Evolutionary conservation across 1,140 invertebrate genomes (phyloP), one percentile per base, ranked within the genome.

Genomic region (Littorina saxatilis): DNA sequence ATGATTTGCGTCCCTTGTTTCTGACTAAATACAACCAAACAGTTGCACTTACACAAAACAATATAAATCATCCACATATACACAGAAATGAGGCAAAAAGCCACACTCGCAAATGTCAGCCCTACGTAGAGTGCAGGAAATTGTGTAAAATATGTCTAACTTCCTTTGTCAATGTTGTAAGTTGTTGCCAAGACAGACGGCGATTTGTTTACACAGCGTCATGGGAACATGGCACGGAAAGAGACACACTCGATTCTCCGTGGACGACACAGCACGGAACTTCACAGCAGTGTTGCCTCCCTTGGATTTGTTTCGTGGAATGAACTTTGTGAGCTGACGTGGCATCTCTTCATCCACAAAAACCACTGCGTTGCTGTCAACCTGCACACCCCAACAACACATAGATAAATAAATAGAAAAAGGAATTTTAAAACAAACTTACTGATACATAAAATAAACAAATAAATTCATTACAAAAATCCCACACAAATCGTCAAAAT

Each of bases 221-320:
- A 63, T 52, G 32, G 83, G 77, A 11, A 86, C 84, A 23, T 88
- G 85, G 37, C 23, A 47, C 27, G 89, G 87, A 75, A 90, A 89
- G 27, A 90, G 79, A 66, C 88, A 90, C 32, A 90, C 82, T 29
- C 84, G 85, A 73, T 88, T 88, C 40, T 88, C 86, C 50, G 84
- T 55, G 23, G 89, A 88, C 11, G 83, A 85, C 0, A 90, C 83
- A 23, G 87, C 84, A 66, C 88, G 87, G 39, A 88, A 87, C 66
- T 83, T 79, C 1, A 80, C 61, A 5, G 84, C 40, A 66, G 81
- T 82, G 15, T 39, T 74, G 20, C 81, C 81, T 13, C 66, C 43
- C 55, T 86, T 85, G 27, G 80, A 40, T 55, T 79, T 81, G 63
- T 74, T 70, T 27, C 82, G 77, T 17, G 50, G 74, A 39, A 80